phyloP scores from a whole-genome alignment of 2,113 vertebrate genomes.

The Heptranchias perlo region DNA sequence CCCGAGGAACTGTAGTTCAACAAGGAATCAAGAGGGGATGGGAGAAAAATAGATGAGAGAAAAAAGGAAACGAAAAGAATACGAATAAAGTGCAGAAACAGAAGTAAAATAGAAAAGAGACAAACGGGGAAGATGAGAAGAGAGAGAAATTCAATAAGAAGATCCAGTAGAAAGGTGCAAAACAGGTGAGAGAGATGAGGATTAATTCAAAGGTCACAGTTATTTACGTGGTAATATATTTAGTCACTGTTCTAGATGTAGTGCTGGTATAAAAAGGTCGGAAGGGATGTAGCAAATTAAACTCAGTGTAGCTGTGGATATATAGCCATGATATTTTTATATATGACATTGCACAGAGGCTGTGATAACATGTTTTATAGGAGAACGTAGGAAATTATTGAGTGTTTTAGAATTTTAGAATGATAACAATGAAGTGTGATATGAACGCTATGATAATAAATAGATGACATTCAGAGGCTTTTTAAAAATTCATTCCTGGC shows the following conservation, averaged over 20 bases:
- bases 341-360: neutral
- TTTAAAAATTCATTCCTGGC: neutral
- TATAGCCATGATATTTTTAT: neutral
- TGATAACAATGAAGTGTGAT: neutral
- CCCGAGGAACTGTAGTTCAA: neutral
- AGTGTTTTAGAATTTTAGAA: neutral
- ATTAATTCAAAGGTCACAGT: slow-evolving; percentile 17
- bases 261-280: neutral
- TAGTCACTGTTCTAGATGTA: neutral
- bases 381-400: neutral
- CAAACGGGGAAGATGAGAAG: neutral
- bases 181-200: neutral
- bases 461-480: neutral
- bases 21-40: neutral
- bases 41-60: neutral
- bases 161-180: neutral
- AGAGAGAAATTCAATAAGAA: neutral
- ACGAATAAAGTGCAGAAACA: neutral
- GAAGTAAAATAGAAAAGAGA: neutral
- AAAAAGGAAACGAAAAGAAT: neutral
- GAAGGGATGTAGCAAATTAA: neutral
- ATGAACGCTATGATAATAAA: neutral
- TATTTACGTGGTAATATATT: neutral
- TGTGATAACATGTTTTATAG: slow-evolving; percentile 10
- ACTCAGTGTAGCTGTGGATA: neutral